Conservation (phyloP, 2,797 vertebrate species). For the Sardinella longiceps region DNA sequence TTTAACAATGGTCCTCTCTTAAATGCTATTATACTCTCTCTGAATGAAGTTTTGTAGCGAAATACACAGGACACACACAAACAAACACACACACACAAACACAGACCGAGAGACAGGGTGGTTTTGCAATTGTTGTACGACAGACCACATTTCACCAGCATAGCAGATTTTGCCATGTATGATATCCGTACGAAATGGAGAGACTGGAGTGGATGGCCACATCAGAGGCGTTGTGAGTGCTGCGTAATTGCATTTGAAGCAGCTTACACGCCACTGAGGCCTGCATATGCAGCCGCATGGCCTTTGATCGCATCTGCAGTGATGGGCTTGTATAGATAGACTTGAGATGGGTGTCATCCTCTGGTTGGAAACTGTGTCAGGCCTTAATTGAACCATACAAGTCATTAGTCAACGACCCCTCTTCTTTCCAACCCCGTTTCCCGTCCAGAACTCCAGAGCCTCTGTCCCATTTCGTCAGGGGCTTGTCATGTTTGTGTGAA, state of each 20-base stretch:
- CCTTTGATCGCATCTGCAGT: background rate
- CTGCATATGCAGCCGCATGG: background rate
- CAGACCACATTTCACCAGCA: constrained; percentile 14
- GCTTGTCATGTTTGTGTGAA: constrained; percentile 21
- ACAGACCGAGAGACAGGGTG: background rate
- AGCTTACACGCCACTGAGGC: background rate
- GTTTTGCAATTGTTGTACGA: background rate
- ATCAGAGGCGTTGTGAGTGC: background rate
- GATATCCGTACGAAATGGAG: background rate
- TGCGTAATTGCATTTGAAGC: constrained; percentile 5
- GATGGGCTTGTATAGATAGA: background rate
- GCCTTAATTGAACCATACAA: background rate
- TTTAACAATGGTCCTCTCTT: background rate
- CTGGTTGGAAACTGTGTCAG: background rate
- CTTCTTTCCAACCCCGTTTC: background rate
- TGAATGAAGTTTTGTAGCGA: background rate
- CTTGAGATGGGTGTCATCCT: background rate
- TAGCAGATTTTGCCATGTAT: background rate
- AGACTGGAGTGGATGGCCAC: background rate
- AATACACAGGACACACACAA: background rate
- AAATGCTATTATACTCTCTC: background rate
- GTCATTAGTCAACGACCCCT: background rate
- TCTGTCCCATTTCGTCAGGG: background rate
- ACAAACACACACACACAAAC: background rate
- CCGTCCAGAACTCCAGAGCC: background rate